These are phyloP conservation scores for Tamias sibiricus DNA, from an alignment of 2,113 vertebrate genomes.

Conservation along the genomic window DNA sequence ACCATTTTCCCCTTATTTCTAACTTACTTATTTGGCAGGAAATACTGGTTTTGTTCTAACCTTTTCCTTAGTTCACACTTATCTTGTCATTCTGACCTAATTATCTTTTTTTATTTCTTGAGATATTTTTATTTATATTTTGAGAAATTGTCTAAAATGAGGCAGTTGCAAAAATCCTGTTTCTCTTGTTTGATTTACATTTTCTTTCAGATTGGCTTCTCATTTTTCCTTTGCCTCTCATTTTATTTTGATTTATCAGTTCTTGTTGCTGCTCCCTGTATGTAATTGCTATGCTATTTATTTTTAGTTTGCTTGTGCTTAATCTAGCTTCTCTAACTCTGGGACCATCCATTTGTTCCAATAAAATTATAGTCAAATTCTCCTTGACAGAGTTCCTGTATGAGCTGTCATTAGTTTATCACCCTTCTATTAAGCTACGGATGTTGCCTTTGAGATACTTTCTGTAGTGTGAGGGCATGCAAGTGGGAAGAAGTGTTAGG, in stretches of 20 bases:
- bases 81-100: background rate
- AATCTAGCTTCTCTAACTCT: background rate
- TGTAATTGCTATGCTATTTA: background rate
- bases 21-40: background rate
- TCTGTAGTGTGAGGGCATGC: background rate
- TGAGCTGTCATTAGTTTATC: background rate
- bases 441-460: background rate
- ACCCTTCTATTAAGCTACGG: background rate
- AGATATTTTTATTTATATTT: background rate
- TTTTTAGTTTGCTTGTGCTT: background rate
- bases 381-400: background rate
- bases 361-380: background rate
- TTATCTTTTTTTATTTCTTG: background rate
- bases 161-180: background rate
- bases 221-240: background rate
- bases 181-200: background rate
- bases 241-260: slow-evolving; percentile 30
- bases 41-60: background rate
- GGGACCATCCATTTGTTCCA: background rate
- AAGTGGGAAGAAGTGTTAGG: too few relatives aligned
- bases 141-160: background rate
- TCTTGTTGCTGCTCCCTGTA: background rate
- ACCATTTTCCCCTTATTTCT: background rate
- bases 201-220: background rate
- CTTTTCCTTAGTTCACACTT: background rate